Evolutionary conservation across 1,140 invertebrate species (phyloP).

Genomic region (Sinella curviseta): DNA sequence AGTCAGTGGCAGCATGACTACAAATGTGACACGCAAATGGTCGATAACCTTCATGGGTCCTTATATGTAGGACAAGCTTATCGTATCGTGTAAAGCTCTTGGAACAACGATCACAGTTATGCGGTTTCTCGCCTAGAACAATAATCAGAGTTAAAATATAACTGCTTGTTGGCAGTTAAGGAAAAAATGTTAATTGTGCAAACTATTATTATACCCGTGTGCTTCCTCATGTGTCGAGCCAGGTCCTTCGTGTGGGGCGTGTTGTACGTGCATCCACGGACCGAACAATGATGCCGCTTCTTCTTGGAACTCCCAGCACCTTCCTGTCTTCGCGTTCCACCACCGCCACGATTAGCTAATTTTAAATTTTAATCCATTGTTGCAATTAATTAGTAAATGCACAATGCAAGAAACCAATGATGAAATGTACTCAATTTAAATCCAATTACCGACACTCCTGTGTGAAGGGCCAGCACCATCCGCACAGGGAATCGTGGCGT

Average conservation of each 20-base stretch:
- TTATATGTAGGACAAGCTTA: constrained; percentile 67
- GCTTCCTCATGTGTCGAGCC: constrained; percentile 52
- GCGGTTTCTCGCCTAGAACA: constrained; percentile 66
- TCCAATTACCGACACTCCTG: no score
- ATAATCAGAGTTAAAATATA: no score
- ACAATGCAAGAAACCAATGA: no score
- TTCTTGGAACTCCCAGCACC: not conserved
- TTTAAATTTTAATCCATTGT: no score
- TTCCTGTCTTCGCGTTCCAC: not conserved
- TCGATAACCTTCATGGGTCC: constrained; percentile 66
- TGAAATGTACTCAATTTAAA: no score
- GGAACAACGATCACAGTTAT: constrained; percentile 69
- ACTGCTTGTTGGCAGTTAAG: constrained; percentile 15
- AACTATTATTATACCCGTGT: no score
- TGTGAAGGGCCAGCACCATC: not conserved
- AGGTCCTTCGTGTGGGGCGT: constrained; percentile 53
- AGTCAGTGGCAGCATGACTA: constrained; percentile 49
- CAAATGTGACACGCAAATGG: constrained; percentile 61
- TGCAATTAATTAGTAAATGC: no score
- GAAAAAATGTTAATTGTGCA: constrained; percentile 27
- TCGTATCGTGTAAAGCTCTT: constrained; percentile 70
- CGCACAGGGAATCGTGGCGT: not conserved
- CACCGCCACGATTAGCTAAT: no score
- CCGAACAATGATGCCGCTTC: constrained; percentile 45
- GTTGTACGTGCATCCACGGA: constrained; percentile 51